Evolutionary conservation across 2,888 invertebrate species (phyloP).

Genomic region (Lithophane socia): DNA sequence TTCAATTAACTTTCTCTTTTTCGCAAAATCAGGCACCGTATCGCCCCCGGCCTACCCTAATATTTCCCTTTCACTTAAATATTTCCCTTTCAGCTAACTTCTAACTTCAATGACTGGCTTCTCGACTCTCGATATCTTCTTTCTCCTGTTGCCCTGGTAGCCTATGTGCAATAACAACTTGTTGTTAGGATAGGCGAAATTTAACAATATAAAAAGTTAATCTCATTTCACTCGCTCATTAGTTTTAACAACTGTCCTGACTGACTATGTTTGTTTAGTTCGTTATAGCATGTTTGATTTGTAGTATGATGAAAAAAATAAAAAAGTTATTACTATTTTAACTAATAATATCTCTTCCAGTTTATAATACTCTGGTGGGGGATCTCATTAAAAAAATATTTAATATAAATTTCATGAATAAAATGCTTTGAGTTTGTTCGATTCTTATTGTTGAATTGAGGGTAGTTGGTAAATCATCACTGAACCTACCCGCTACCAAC

Average conservation of each 20-base stretch:
- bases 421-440: too few relatives aligned
- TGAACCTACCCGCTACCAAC: too few relatives aligned
- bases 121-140: neutral
- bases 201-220: conserved; percentile 1
- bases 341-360: neutral
- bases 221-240: neutral
- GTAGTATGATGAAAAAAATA: too few relatives aligned
- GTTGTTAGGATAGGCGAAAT: conserved; percentile 27
- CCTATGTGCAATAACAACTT: conserved; percentile 38
- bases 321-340: too few relatives aligned
- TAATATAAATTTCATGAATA: neutral
- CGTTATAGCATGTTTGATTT: neutral
- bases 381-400: neutral
- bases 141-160: conserved; percentile 44
- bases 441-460: too few relatives aligned
- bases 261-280: neutral
- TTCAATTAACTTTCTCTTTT: conserved; percentile 1
- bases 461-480: too few relatives aligned
- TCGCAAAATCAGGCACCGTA: neutral
- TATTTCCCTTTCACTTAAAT: conserved; percentile 22
- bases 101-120: neutral
- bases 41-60: conserved; percentile 4
- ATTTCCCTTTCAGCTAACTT: conserved; percentile 20
- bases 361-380: neutral
- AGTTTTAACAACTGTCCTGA: neutral